phyloP scores from a whole-genome alignment of 2,113 vertebrate genomes.

The Talpa occidentalis region DNA sequence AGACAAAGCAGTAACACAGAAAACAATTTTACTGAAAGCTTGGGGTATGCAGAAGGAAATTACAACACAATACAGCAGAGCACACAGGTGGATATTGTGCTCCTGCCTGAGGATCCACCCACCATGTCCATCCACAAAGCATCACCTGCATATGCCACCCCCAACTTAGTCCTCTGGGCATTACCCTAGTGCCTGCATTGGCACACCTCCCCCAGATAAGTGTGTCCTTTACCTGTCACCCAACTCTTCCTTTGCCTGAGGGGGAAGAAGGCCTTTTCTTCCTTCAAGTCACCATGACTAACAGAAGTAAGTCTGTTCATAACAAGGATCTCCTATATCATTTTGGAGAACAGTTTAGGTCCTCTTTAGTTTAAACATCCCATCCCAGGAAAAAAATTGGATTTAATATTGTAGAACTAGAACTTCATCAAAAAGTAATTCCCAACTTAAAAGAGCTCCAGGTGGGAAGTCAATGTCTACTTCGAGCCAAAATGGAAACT shows the following conservation, averaged over 20 bases:
- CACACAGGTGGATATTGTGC: not conserved
- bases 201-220: not conserved
- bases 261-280: conserved; percentile 13
- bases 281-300: not conserved
- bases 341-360: not conserved
- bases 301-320: not conserved
- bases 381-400: not conserved
- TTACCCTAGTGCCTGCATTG: no score
- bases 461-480: not conserved
- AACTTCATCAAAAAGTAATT: not conserved
- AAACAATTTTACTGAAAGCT: not conserved
- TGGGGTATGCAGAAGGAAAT: not conserved
- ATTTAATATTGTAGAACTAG: conserved; percentile 39
- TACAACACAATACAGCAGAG: not conserved
- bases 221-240: not conserved
- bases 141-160: not conserved
- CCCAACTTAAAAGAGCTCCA: not conserved
- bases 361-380: conserved; percentile 4
- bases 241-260: not conserved
- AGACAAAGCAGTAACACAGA: not conserved
- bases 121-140: not conserved
- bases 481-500: conserved; percentile 10
- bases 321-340: not conserved
- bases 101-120: not conserved
- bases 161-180: not conserved